Evolutionary conservation across 1,140 invertebrate species (phyloP).

Genomic region (Saccostrea echinata): DNA sequence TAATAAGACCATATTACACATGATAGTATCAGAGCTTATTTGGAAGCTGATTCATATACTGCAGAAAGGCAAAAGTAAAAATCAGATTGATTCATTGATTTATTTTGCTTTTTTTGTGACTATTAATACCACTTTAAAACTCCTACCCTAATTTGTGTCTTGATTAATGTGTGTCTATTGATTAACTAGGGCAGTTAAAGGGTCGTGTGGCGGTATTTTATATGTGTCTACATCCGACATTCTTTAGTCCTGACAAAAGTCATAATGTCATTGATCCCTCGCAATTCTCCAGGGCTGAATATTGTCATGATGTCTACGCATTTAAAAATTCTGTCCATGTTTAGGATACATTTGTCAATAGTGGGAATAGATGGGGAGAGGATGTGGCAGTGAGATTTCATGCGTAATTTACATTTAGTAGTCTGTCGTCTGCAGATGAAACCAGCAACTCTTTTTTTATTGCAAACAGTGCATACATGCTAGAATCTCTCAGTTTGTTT

Average conservation of each 20-base stretch:
- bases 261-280: background rate
- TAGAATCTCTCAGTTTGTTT: no score
- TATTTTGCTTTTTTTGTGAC: background rate
- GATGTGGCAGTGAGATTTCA: background rate
- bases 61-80: background rate
- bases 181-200: background rate
- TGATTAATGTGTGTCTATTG: conserved; percentile 2
- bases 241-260: background rate
- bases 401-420: conserved; percentile 3
- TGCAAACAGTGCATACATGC: no score
- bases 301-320: background rate
- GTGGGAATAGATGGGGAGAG: background rate
- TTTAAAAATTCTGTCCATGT: background rate
- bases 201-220: background rate
- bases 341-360: background rate
- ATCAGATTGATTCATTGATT: background rate
- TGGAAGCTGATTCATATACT: background rate
- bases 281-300: background rate
- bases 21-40: background rate
- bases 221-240: background rate
- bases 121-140: background rate
- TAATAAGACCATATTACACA: no score
- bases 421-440: background rate
- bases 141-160: background rate
- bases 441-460: no score